Base-by-base conservation (phyloP, 2,797 vertebrate genomes). In the Varecia variegata region DNA sequence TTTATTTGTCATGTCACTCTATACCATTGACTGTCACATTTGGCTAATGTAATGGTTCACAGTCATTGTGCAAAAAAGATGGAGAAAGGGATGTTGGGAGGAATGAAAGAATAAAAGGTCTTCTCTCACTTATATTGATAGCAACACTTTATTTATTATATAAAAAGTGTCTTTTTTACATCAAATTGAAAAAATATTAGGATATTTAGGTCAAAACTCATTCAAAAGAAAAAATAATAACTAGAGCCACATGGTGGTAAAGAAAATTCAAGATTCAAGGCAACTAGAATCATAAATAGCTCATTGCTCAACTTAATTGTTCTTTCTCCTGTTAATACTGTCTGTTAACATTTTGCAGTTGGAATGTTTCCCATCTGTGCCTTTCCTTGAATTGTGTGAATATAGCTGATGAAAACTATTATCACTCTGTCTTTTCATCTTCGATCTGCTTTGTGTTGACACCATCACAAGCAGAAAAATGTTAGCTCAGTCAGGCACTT, bases 281-380 rank as follows among this genome's bases (percentile, higher is more conserved):
- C 62, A 79, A 54, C 83, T 74, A 30, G 86, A 93, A 92, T 94
- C 81, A 86, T 85, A 93, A 82, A 90, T 85, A 95, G 80, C 68
- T 97, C 97, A 93, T 82, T 90, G 80, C 76, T 96, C 90, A 81
- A 88, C 38, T 80, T 97, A 97, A 97, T 96, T 96, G 62, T 95
- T 94, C 79, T 88, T 88, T 82, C 58, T 93, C 52, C 43, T 93
- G 62, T 90, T 73, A 71, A 83, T 90, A 67, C 17, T 11, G 30
- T 70, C 94, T 97, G 95, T 93, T 93, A 94, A 88, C 71, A 82
- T 97, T 95, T 93, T 97, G 79, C 81, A 93, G 65, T 62, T 76
- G 77, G 68, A 81, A 94, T 93, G 73, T 80, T 95, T 96, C 90
- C 95, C 85, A 96, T 97, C 97, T 96, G 90, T 90, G 92, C 83